These are phyloP conservation scores for Peromyscus polionotus DNA, from an alignment of 2,113 vertebrate species.

Conservation along the genomic window DNA sequence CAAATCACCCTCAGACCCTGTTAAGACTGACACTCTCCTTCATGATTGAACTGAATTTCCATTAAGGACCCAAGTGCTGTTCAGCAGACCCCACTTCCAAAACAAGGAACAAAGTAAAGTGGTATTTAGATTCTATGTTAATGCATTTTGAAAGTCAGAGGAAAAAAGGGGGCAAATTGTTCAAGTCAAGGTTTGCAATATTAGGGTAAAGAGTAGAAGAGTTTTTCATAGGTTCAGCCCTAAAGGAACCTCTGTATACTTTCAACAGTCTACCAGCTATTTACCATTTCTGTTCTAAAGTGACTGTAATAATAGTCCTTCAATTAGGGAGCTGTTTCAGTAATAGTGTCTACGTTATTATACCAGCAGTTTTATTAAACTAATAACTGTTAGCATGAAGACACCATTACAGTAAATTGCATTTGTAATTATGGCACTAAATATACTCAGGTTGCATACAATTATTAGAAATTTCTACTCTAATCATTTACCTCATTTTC, in stretches of 20 bases:
- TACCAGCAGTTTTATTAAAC: constrained; percentile 81
- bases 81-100: not conserved
- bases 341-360: constrained; percentile 80
- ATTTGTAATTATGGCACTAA: constrained; percentile 78
- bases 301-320: constrained; percentile 80
- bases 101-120: not conserved
- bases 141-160: not conserved
- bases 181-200: not conserved
- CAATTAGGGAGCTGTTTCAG: constrained; percentile 63
- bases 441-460: constrained; percentile 60
- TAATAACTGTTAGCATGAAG: constrained; percentile 76
- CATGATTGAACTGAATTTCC: not conserved
- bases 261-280: constrained; percentile 75
- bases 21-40: not conserved
- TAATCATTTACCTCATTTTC: constrained; percentile 49
- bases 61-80: not conserved
- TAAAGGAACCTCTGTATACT: constrained; percentile 62
- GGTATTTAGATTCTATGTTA: not conserved
- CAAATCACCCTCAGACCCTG: not conserved
- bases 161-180: not conserved
- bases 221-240: not conserved
- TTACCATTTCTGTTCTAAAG: constrained; percentile 77
- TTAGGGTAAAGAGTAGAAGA: not conserved
- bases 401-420: constrained; percentile 76
- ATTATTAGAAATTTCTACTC: constrained; percentile 51